Base-by-base conservation (phyloP, 2,888 invertebrate species). In the Metalampra italica region DNA sequence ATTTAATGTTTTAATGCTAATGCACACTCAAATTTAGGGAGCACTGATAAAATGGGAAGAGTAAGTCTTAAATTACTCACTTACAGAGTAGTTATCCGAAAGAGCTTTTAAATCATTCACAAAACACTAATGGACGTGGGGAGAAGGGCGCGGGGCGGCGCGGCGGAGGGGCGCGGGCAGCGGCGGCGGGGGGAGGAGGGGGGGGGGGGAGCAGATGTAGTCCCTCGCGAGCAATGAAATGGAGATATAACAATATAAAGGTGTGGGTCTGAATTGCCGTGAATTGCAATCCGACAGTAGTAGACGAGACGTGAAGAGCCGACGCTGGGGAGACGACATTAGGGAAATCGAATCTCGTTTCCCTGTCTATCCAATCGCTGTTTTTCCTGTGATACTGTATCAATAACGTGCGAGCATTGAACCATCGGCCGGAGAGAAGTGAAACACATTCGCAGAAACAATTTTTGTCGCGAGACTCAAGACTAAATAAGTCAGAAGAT, bases 81-180 rank as follows among this genome's bases (percentile, higher is more conserved):
- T 88, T 89, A 88, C 88, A 78, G 82, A 86, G 89, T 89, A 89
- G 88, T 89, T 89, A 88, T 89, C 86, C 86, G 88, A 88, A 89
- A 89, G 88, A 88, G 88, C 88, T 89, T 89, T 89, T 89, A 89
- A 89, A 89, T 89, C 88, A 89, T 89, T 89, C 89, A 89, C 89
- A 89, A 89, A 89, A 89, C 88, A 89, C 89, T 89, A 88, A 89
- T 89, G 88, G 88, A 88, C 87, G 87, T 79, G 81, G 87, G 79
- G 84, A 67, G 63, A 58, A 46, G 56, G 57, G 49, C 47, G 64
- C 67, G 70, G 70, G 75, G 72, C 52, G 72, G 60, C 9, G 72
- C 52, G 72, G 60, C 9, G 34, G 34, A 2, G 7, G 34, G 34
- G 34, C 8, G 34, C 68, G 65, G 74, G 64, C 47, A 57, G 49